Evolutionary conservation across 2,113 vertebrate species (phyloP).

Genomic region (Muntiacus muntjak): DNA sequence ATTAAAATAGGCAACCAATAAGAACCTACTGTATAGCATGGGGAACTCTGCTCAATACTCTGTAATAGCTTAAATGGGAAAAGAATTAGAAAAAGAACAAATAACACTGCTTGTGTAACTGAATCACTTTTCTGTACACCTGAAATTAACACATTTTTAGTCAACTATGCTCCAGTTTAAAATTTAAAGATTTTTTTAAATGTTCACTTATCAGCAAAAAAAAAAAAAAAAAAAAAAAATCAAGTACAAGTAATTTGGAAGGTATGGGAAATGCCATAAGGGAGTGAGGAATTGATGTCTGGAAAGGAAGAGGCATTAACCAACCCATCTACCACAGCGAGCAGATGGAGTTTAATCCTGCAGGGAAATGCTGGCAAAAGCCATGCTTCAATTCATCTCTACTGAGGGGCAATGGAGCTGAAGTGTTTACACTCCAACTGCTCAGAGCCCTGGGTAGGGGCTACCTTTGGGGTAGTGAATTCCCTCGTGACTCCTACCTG

Average conservation of each 20-base stretch:
- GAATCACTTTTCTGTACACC: neutral
- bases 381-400: neutral
- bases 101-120: neutral
- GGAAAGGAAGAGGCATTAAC: neutral
- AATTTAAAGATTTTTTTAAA: neutral
- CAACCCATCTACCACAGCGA: neutral
- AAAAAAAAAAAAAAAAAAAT: neutral
- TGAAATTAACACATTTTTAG: neutral
- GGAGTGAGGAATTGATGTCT: neutral
- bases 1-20: neutral
- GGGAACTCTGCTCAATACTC: neutral
- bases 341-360: neutral
- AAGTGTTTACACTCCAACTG: neutral
- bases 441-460: neutral
- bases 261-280: neutral
- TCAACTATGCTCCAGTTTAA: neutral
- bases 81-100: neutral
- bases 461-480: neutral
- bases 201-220: neutral
- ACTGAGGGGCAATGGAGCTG: no score
- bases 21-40: neutral
- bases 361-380: neutral
- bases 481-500: neutral
- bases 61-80: neutral
- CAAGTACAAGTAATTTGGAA: neutral